Base-by-base conservation (phyloP, 2,113 vertebrate genomes). In the Chinchilla lanigera region DNA sequence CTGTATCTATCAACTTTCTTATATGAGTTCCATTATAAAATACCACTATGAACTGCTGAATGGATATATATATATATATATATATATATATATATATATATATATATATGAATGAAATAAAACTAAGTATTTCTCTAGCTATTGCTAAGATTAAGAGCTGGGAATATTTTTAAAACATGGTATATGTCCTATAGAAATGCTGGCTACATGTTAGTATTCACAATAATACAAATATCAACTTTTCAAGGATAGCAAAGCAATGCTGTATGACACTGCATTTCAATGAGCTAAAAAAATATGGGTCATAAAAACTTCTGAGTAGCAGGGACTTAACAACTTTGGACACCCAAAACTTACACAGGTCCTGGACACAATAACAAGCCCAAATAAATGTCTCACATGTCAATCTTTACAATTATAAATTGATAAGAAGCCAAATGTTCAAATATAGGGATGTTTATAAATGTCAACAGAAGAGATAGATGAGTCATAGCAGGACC, bases 1-100 rank as follows among this genome's bases (percentile, higher is more conserved):
- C 75, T 89, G 11, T 90, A 96, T 95, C 88, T 90, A 50, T 95
- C 93, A 90, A 58, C 50, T 96, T 33, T 93, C 77, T 87, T 94
- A 83, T 94, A 83, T 7, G 71, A 96, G 5, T 86, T 85, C 47
- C 73, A 94, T 67, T 96, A 94, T 65, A 93, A 93, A 89, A 86
- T 91, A 73, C 91, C 87, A 75, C 81, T 69, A 77, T 26, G 85
- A 95, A 95, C 28, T 88, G 35, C 67, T 95, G 67, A 94, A 95
- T 33, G 6, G 20, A 88, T 94, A 93, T 35, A 93, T 93, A 81
- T 90, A 85, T 90, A 50, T 67, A 26, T 95, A n/a, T n/a, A n/a
- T n/a, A n/a, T n/a, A n/a, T n/a, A n/a, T n/a, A n/a, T n/a, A n/a
- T n/a, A n/a, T n/a, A n/a, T n/a, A n/a, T n/a, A n/a, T n/a, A n/a